These are phyloP conservation scores for Myopa testacea DNA, from an alignment of 2,888 invertebrate species.

Conservation along the genomic window DNA sequence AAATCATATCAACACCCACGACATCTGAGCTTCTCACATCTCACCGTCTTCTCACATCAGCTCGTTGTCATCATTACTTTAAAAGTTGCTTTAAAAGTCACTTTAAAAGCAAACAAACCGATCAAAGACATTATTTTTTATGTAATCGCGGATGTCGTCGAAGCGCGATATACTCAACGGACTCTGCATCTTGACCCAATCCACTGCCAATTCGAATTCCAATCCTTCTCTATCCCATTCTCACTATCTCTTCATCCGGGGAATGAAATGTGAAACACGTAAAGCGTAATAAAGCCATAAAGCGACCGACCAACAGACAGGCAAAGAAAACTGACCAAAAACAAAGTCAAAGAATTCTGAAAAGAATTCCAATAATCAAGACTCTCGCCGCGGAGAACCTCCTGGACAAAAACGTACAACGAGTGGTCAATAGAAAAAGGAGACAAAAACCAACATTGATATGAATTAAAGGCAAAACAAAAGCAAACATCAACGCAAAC, in stretches of 20 bases:
- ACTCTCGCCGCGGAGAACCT: background rate
- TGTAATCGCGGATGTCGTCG: background rate
- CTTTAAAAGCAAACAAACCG: background rate
- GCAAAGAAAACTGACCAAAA: slow-evolving; percentile 3
- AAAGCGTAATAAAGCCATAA: slow-evolving; percentile 23
- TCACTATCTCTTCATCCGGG: background rate
- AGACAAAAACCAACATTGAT: background rate
- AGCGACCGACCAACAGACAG: background rate
- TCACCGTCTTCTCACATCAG: too few relatives aligned
- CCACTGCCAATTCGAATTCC: background rate
- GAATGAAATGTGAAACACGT: slow-evolving; percentile 30
- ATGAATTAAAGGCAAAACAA: slow-evolving; percentile 15
- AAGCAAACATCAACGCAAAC: background rate
- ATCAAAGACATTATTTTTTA: background rate
- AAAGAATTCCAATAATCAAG: slow-evolving; percentile 35
- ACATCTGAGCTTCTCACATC: too few relatives aligned
- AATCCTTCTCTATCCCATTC: background rate
- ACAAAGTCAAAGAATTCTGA: background rate
- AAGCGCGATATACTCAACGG: background rate
- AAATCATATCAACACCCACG: too few relatives aligned
- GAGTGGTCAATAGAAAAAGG: slow-evolving; percentile 20
- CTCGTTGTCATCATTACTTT: background rate
- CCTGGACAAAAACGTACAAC: background rate
- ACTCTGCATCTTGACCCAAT: background rate
- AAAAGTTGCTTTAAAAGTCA: too few relatives aligned